Conservation (phyloP, 2,113 vertebrate genomes). For the Chelonoidis abingdonii region DNA sequence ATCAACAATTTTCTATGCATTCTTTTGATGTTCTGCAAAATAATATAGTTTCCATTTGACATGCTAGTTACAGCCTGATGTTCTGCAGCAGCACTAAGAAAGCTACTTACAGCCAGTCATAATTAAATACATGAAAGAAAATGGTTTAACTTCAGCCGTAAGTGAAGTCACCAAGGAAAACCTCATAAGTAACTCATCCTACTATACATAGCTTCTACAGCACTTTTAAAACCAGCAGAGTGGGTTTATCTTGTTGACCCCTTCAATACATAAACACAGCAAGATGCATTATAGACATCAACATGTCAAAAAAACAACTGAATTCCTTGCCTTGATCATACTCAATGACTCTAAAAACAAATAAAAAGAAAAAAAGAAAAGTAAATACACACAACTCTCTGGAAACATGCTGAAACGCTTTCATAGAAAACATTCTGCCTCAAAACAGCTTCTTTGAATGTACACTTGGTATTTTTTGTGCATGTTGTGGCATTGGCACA, state of each 20-base stretch:
- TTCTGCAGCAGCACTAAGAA: background rate
- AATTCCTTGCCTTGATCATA: background rate
- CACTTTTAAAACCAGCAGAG: background rate
- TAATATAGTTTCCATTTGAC: background rate
- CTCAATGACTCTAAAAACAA: background rate
- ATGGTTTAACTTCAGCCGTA: background rate
- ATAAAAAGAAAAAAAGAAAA: background rate
- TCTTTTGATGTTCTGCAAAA: background rate
- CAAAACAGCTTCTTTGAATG: background rate
- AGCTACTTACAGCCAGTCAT: background rate
- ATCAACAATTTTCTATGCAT: background rate
- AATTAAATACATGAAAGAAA: background rate
- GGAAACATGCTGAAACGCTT: background rate
- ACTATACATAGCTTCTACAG: background rate
- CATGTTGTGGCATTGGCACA: background rate
- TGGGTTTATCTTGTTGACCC: background rate
- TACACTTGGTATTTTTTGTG: background rate
- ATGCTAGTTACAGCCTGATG: background rate
- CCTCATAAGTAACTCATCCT: background rate
- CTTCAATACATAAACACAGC: too few relatives aligned
- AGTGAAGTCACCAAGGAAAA: background rate
- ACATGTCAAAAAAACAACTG: background rate
- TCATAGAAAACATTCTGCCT: background rate
- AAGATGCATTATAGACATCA: background rate
- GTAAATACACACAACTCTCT: background rate